phyloP scores from a whole-genome alignment of 2,888 invertebrate genomes.

The Eulithis testata region DNA sequence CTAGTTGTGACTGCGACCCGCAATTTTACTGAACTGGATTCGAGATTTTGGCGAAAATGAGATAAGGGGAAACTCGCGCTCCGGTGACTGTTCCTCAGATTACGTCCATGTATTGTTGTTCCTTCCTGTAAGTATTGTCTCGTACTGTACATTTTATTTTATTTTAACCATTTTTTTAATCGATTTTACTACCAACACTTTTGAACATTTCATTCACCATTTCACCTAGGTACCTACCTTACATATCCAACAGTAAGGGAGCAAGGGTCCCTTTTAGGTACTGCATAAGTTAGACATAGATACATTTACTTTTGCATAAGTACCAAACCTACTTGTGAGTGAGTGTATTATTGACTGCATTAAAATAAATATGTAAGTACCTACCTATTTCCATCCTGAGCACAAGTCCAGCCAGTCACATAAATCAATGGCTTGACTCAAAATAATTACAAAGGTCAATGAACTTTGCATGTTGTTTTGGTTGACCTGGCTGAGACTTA shows the following conservation, averaged over 20 bases:
- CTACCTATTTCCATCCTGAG: not conserved
- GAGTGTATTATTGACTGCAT: too few relatives aligned
- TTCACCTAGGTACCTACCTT: too few relatives aligned
- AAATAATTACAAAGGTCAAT: conserved; percentile 31
- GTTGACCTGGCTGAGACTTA: conserved; percentile 18
- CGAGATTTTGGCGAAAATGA: conserved; percentile 48
- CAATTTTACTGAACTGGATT: conserved; percentile 22
- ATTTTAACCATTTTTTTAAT: not conserved
- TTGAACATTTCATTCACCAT: too few relatives aligned
- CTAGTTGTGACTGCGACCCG: conserved; percentile 53
- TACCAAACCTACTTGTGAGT: too few relatives aligned
- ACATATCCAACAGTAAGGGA: too few relatives aligned
- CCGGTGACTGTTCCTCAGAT: conserved; percentile 53
- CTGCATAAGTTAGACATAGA: too few relatives aligned
- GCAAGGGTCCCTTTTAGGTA: too few relatives aligned
- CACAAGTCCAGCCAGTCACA: conserved; percentile 4
- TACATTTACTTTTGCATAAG: too few relatives aligned
- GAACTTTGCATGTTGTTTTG: conserved; percentile 34
- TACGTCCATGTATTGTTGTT: conserved; percentile 85
- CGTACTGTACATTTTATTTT: not conserved
- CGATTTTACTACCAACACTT: not conserved
- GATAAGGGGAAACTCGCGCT: conserved; percentile 56
- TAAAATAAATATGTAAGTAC: not conserved
- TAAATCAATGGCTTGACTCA: conserved; percentile 13
- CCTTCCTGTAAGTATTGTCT: conserved; percentile 77